A percentile compares a stretch with the other conserved stretches of the same genome.
phyloP scores from a whole-genome alignment of 1,140 invertebrate genomes.

The Trichomalopsis sarcophagae region DNA sequence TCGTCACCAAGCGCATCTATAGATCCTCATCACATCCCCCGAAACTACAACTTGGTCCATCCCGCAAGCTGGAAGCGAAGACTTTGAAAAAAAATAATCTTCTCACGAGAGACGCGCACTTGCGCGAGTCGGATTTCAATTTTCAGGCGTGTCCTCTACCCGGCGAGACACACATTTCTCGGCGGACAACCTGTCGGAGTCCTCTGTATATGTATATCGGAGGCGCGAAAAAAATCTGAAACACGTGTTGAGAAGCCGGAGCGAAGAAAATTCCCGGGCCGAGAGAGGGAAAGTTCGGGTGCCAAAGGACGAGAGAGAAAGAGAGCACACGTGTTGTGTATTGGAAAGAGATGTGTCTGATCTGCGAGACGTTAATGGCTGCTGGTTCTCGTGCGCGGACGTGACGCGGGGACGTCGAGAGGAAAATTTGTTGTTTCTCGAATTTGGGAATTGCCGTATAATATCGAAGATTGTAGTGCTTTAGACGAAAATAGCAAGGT shows the following conservation, averaged over 20 bases:
- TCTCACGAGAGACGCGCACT: not conserved
- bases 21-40: no score
- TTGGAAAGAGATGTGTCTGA: not conserved
- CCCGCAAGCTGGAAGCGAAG: not conserved
- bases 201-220: not conserved
- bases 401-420: not conserved
- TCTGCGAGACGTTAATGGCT: not conserved
- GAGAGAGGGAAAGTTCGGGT: not conserved
- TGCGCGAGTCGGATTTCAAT: slow-evolving; percentile 6
- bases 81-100: not conserved
- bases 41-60: no score
- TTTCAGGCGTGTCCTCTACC: not conserved
- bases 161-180: not conserved
- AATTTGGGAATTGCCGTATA: not conserved
- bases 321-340: not conserved
- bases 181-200: not conserved
- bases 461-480: no score
- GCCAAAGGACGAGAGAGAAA: not conserved
- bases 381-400: not conserved
- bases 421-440: not conserved
- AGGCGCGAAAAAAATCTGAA: not conserved
- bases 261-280: not conserved
- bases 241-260: not conserved
- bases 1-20: not conserved
- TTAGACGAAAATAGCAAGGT: no score